A percentile compares a stretch with the other conserved stretches of the same genome.
phyloP scores from a whole-genome alignment of 2,888 invertebrate genomes.

The Resseliella maxima region DNA sequence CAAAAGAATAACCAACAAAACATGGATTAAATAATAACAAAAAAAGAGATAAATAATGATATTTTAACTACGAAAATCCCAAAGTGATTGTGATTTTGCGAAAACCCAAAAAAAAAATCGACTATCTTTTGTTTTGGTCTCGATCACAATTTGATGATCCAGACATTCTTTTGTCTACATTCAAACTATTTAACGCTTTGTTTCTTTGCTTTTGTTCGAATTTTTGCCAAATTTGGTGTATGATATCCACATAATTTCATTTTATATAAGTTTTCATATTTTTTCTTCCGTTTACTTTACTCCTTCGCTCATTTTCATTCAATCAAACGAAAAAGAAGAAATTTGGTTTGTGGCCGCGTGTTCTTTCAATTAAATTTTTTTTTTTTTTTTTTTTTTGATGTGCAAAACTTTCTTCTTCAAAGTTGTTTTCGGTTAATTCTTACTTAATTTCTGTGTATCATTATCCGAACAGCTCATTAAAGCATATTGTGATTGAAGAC shows the following conservation, averaged over 20 bases:
- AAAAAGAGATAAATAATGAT: background rate
- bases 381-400: too few relatives aligned
- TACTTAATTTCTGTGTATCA: conserved; percentile 13
- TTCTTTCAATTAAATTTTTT: too few relatives aligned
- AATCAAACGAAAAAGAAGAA: background rate
- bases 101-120: conserved; percentile 57
- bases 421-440: conserved; percentile 58
- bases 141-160: background rate
- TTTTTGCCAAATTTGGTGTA: too few relatives aligned
- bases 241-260: background rate
- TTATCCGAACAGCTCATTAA: conserved; percentile 61
- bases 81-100: conserved; percentile 60
- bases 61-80: conserved; percentile 56
- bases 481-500: conserved; percentile 61
- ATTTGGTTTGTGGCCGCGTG: background rate
- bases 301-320: background rate
- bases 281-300: background rate
- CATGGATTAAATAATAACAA: background rate
- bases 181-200: background rate
- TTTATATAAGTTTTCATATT: background rate
- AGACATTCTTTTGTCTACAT: conserved; percentile 18
- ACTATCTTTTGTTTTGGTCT: conserved; percentile 53
- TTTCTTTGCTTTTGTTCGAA: conserved; percentile 24
- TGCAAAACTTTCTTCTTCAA: background rate
- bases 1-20: conserved; percentile 33